Base-by-base conservation (phyloP, 1,140 invertebrate species). In the Asbolus verrucosus region DNA sequence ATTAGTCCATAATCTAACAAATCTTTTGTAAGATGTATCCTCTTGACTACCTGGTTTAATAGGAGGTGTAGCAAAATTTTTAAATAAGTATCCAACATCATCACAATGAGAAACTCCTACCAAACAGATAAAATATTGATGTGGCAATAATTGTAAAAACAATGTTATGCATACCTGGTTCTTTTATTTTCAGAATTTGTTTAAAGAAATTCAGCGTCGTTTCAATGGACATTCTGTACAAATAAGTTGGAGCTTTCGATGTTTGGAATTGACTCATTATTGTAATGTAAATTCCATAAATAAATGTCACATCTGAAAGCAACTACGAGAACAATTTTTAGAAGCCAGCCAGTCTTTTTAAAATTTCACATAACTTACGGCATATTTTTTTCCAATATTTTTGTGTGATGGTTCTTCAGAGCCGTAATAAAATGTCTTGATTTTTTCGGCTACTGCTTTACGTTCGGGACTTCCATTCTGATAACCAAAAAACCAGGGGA, bases 1-100 rank as follows among this genome's bases (percentile, higher is more conserved):
- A 50, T 72, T 72, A 1, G 60, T 63, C 70, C 70, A 72, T 13
- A 72, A 59, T 2, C 60, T 65, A 8, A 65, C 46, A 1, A 69
- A 19, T 59, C 41, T 38, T 1, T 54, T 16, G 9, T 36, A 13
- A 1, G 19, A 24, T 54, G 11, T 31, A 21, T 43, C 1, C n/a
- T 68, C 66, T 1, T 4, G 6, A 4, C 14, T 46, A 24, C 38
- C 13, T 8, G 1, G 14, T 19, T 31, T 38, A 24, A 13, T 38
- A 5, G 8, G 27, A 8, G 27, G 27, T 21, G 14, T 9, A 11
- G 33, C 39, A 11, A 16, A 11, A 13, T 11, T 13, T 3, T 36
- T 21, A 24, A 72, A 72, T 6, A 69, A 11, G 65, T 72, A 72
- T 6, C 39, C 61, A 1, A 72, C 15, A 16, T 72, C 70, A 46